A percentile compares a stretch with the other conserved stretches of the same genome.
Evolutionary conservation across 1,140 invertebrate genomes (phyloP).

Genomic region (Drosophila fuyamai): DNA sequence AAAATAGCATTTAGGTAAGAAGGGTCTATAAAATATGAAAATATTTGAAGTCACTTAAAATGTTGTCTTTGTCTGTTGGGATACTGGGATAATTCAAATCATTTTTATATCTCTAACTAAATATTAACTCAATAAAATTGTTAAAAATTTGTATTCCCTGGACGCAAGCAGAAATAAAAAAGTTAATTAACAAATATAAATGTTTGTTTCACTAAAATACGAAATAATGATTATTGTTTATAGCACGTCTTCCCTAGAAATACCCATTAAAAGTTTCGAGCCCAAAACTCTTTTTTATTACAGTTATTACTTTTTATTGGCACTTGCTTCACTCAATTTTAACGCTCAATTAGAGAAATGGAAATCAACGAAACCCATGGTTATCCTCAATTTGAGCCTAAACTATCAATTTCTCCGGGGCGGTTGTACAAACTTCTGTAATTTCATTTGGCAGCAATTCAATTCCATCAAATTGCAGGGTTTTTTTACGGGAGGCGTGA

Average conservation of each 20-base stretch:
- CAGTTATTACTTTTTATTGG: slow-evolving; percentile 8
- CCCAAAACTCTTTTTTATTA: background rate
- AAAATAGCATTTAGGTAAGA: background rate
- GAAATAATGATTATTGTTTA: background rate
- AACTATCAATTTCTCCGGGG: slow-evolving; percentile 33
- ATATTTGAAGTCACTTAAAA: no score
- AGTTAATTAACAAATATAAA: background rate
- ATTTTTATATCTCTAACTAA: no score
- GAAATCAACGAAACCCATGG: slow-evolving; percentile 25
- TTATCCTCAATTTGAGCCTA: slow-evolving; percentile 19
- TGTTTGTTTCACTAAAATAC: background rate
- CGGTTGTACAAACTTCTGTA: slow-evolving; percentile 26
- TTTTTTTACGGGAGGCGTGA: slow-evolving; percentile 9
- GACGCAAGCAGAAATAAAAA: background rate
- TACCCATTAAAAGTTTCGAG: background rate
- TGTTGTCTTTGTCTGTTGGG: no score
- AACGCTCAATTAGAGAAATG: slow-evolving; percentile 44
- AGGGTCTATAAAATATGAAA: background rate
- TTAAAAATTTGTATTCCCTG: no score
- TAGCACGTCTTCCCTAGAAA: no score
- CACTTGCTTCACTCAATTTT: slow-evolving; percentile 16
- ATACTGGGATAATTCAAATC: no score
- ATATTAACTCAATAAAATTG: no score
- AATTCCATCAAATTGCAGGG: slow-evolving; percentile 19
- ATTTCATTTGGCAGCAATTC: slow-evolving; percentile 44